These are phyloP conservation scores for Ictalurus punctatus DNA, from an alignment of 2,113 vertebrate species.

Conservation along the genomic window DNA sequence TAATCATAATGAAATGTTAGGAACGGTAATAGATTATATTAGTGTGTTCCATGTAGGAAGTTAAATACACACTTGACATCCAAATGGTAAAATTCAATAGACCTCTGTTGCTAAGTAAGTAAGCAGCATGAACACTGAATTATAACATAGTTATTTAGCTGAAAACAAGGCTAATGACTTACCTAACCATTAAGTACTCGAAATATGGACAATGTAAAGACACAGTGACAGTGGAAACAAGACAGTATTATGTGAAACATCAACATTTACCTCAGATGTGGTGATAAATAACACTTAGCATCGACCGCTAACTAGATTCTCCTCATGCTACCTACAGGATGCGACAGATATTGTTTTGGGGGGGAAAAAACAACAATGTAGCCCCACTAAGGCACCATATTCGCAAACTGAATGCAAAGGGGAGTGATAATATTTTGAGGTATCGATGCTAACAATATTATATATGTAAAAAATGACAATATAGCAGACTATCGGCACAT, in stretches of 20 bases:
- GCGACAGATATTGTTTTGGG: background rate
- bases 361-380: background rate
- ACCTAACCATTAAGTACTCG: background rate
- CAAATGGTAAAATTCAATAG: too few species aligned
- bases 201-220: background rate
- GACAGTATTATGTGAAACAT: background rate
- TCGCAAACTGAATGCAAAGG: background rate
- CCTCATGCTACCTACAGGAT: constrained; percentile 2
- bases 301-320: background rate
- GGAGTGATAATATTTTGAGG: constrained; percentile 4
- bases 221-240: background rate
- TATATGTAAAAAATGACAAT: background rate
- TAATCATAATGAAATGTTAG: background rate
- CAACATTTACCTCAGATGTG: constrained; percentile 1
- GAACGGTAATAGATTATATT: background rate
- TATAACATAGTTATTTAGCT: background rate
- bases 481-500: background rate
- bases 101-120: too few species aligned
- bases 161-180: background rate
- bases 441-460: background rate
- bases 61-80: background rate
- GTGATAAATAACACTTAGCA: constrained; percentile 1
- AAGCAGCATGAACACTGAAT: background rate
- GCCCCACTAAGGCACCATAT: background rate
- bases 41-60: background rate